These are phyloP conservation scores for Phortica variegata DNA, from an alignment of 1,140 invertebrate species.

Conservation along the genomic window DNA sequence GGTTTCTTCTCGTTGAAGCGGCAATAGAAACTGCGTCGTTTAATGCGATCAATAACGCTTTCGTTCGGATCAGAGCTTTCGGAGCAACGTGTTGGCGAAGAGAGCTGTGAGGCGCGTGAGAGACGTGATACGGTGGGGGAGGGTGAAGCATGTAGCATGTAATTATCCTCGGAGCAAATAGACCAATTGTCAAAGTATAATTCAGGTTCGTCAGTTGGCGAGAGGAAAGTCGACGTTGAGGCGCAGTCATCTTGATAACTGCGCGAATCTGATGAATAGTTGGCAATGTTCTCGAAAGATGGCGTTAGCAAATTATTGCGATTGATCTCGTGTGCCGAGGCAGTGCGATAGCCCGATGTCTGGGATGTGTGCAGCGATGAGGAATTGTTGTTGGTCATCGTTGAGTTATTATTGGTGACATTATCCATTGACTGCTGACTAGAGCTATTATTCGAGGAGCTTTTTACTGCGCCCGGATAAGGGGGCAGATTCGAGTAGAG, in stretches of 20 bases:
- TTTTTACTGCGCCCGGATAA: conserved; percentile 41
- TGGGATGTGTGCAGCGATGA: conserved; percentile 34
- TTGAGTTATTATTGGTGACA: conserved; percentile 41
- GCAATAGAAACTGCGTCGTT: conserved; percentile 84
- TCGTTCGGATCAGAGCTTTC: conserved; percentile 61
- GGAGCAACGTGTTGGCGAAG: conserved; percentile 45
- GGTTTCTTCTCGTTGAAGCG: conserved; percentile 80
- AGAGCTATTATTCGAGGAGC: conserved; percentile 43
- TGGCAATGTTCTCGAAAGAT: conserved; percentile 52
- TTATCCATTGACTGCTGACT: conserved; percentile 42
- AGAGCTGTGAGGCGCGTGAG: conserved; percentile 56
- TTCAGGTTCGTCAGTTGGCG: conserved; percentile 63
- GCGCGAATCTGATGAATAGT: conserved; percentile 53
- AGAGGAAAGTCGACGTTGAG: conserved; percentile 59
- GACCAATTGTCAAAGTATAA: conserved; percentile 70
- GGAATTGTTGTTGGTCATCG: conserved; percentile 42
- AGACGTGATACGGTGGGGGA: conserved; percentile 59
- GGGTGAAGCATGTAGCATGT: conserved; percentile 46
- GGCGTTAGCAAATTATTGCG: conserved; percentile 48
- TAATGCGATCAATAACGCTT: conserved; percentile 80
- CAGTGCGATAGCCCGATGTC: conserved; percentile 54
- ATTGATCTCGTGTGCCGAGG: conserved; percentile 57
- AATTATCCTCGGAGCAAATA: conserved; percentile 64
- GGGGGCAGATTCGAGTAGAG: conserved; percentile 48
- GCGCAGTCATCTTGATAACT: conserved; percentile 53